These are phyloP conservation scores for Chironomus riparius DNA, from an alignment of 2,888 invertebrate genomes.

Conservation along the genomic window DNA sequence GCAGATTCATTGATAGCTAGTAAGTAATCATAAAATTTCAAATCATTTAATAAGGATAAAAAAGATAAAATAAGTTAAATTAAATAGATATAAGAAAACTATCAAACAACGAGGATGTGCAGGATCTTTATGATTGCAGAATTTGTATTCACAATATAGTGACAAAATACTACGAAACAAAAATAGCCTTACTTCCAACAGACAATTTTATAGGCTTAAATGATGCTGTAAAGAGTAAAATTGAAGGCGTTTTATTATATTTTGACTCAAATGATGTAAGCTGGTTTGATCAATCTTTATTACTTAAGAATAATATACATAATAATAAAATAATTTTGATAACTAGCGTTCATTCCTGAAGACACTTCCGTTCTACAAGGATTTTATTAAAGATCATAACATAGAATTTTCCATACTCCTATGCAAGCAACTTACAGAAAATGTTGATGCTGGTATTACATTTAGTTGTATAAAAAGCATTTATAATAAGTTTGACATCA, in stretches of 20 bases:
- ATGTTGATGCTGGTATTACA: conserved; percentile 32
- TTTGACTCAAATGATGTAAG: conserved; percentile 33
- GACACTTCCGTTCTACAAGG: conserved; percentile 31
- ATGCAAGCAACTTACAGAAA: conserved; percentile 32
- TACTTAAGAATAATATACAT: too few species aligned
- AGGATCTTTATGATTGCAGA: conserved; percentile 26
- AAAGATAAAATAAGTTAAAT: background rate
- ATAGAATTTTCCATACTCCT: conserved; percentile 33
- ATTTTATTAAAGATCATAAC: conserved; percentile 32
- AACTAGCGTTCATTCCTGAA: conserved; percentile 31
- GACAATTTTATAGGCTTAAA: conserved; percentile 30
- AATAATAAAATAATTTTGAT: background rate
- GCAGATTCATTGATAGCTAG: conserved; percentile 17
- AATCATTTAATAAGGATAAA: background rate
- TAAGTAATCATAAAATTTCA: background rate
- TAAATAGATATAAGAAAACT: conserved; percentile 27
- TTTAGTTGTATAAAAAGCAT: conserved; percentile 33
- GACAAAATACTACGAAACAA: conserved; percentile 33
- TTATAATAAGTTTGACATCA: conserved; percentile 32
- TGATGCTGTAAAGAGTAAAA: conserved; percentile 30
- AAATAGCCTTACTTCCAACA: conserved; percentile 31
- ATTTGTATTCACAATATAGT: conserved; percentile 32
- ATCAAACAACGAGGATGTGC: conserved; percentile 3
- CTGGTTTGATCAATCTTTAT: background rate
- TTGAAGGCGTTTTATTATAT: conserved; percentile 33